Conservation (phyloP, 2,113 vertebrate species). For the Ammospiza caudacuta region DNA sequence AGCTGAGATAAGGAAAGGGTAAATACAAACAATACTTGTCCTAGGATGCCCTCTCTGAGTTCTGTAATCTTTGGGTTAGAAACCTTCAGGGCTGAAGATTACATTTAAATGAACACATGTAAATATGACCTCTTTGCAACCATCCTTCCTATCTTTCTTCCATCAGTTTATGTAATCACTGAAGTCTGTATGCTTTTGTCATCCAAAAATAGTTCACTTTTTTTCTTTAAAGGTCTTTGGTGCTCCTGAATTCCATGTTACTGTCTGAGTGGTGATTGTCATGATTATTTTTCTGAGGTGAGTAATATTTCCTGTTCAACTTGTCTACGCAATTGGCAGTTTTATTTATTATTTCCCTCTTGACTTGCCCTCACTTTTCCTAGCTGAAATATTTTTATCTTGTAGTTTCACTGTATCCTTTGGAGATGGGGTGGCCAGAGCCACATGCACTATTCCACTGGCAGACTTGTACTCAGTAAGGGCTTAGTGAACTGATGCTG, state of each 20-base stretch:
- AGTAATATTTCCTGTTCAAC: background rate
- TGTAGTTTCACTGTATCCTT: background rate
- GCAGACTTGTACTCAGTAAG: background rate
- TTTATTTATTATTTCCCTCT: background rate
- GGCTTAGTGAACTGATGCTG: background rate
- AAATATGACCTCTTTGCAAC: background rate
- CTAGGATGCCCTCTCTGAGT: background rate
- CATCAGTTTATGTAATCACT: background rate
- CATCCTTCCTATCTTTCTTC: background rate
- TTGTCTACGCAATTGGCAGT: accelerated
- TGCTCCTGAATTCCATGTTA: background rate
- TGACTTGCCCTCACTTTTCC: background rate
- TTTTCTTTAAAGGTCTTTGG: background rate
- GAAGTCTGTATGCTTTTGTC: background rate
- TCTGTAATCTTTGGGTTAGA: background rate
- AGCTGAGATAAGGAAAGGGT: background rate
- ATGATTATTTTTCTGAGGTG: background rate
- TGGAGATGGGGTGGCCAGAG: background rate
- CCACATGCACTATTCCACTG: background rate
- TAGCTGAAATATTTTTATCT: background rate
- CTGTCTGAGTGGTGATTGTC: background rate
- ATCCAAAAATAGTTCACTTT: background rate
- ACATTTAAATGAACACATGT: background rate
- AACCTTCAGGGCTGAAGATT: background rate
- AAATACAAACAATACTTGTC: conserved; percentile 6